Conservation (phyloP, 2,113 vertebrate species). For the Collichthys lucidus region DNA sequence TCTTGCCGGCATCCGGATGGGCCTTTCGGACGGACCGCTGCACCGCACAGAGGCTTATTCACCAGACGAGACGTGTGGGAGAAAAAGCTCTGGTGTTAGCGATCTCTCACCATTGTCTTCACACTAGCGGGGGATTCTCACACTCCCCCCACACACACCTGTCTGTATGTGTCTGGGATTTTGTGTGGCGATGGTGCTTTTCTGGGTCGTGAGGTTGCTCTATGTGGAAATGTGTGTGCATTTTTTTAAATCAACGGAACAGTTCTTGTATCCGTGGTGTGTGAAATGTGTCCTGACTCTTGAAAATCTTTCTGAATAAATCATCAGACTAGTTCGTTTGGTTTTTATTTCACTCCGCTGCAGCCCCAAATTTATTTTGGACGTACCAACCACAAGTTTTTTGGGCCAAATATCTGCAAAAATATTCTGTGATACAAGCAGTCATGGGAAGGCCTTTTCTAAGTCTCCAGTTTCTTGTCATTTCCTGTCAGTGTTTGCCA, state of each 20-base stretch:
- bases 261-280: conserved; percentile 66
- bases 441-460: conserved; percentile 56
- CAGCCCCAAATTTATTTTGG: conserved; percentile 69
- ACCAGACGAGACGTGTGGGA: conserved; percentile 69
- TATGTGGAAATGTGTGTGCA: conserved; percentile 27
- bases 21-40: conserved; percentile 6
- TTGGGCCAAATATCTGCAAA: conserved; percentile 71
- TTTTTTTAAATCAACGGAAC: conserved; percentile 53
- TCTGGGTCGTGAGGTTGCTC: conserved; percentile 41
- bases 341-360: conserved; percentile 53
- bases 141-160: conserved; percentile 68
- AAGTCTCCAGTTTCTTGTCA: conserved; percentile 52
- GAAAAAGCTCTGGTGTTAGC: conserved; percentile 62
- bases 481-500: conserved; percentile 58
- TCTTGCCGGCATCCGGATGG: conserved; percentile 69
- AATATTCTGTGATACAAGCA: conserved; percentile 59
- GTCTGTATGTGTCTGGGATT: conserved; percentile 62
- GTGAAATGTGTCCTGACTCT: conserved; percentile 23
- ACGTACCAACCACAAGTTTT: conserved; percentile 34
- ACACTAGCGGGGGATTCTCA: conserved; percentile 62
- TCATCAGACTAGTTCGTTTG: conserved; percentile 21
- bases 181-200: conserved; percentile 18
- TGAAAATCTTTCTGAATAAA: conserved; percentile 55
- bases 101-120: conserved; percentile 69
- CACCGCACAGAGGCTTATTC: conserved; percentile 46